Percentiles rank a stretch among this genome's conserved stretches.
These are phyloP conservation scores for Drosophila antonietae DNA, from an alignment of 2,888 invertebrate species.

Conservation along the genomic window DNA sequence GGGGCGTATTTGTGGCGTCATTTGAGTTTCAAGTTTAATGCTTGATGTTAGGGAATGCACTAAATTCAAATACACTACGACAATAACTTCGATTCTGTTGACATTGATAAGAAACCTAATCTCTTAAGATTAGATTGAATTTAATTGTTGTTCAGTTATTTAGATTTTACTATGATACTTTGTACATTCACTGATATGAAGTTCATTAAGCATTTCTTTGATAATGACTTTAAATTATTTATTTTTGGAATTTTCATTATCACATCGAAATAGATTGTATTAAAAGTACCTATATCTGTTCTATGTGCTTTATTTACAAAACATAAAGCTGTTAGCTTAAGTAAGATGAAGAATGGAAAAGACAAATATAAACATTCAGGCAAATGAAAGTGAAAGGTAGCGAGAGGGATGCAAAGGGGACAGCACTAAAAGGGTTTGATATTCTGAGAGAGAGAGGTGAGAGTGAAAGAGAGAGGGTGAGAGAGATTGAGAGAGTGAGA, in stretches of 20 bases:
- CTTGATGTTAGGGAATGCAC: slow-evolving; percentile 2
- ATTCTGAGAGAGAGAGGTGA: too few species aligned
- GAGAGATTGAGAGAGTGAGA: too few species aligned
- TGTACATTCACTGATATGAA: neutral
- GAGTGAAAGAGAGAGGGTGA: too few species aligned
- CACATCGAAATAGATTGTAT: neutral
- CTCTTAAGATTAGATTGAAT: slow-evolving; percentile 17
- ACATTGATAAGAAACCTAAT: neutral
- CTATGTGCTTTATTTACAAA: too few species aligned
- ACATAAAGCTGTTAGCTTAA: too few species aligned
- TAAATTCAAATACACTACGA: slow-evolving; percentile 1
- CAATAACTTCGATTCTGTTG: slow-evolving; percentile 1
- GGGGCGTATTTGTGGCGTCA: slow-evolving; percentile 71
- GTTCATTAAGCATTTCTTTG: neutral
- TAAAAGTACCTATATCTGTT: too few species aligned
- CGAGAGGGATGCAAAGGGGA: too few species aligned
- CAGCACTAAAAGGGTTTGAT: too few species aligned
- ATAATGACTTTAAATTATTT: neutral
- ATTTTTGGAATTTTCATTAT: neutral
- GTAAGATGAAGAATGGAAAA: too few species aligned
- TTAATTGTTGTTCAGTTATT: neutral
- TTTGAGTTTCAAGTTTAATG: slow-evolving; percentile 16
- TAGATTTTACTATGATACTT: neutral
- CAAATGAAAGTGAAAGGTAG: too few species aligned
- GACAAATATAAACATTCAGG: too few species aligned